Base-by-base conservation (phyloP, 2,888 invertebrate species). In the Arge pagana region DNA sequence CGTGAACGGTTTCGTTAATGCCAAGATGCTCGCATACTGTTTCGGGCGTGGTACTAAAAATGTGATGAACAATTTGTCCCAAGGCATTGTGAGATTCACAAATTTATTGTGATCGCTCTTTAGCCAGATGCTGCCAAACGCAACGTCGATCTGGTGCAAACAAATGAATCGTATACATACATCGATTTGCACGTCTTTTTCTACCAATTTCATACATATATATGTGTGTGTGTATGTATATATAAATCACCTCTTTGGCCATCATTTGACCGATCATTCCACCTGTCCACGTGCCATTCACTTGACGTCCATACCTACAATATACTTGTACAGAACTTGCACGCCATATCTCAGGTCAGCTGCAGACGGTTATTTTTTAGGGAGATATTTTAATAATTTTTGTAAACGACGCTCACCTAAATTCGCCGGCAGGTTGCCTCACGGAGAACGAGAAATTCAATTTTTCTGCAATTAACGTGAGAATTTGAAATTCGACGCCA, bases 11-110 rank as follows among this genome's bases (percentile, higher is more conserved):
- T 61, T 65, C 1, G 62, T 63, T 1, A 74, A 55, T 1, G 69
- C 72, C 72, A 70, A 72, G 21, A 74, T 70, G 50, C 65, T 71
- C 0, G 64, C 59, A 13, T 52, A 56, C 0, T 66, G 63, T 48
- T 54, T 64, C 3, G 73, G 74, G n/a, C 74, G 64, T 1, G 74
- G 74, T 6, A 74, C 74, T 50, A 72, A 52, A 52, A 70, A 70
- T 7, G 64, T 61, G 0, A 73, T 54, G n/a, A 53, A 56, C 19
- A 70, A 16, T 40, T 69, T 56, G 11, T 61, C 58, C 71, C 70
- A 74, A 0, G 74, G 65, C 4, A 57, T 59, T 2, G 70, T 59
- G 8, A 74, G 43, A 40, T 68, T 65, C 0, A 55, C 55, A 24
- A 65, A 66, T 2, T 28, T 5, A 24, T 58, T 53, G 4, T 65